Evolutionary conservation across 2,113 vertebrate species (phyloP).

Genomic region (Columbina picui): DNA sequence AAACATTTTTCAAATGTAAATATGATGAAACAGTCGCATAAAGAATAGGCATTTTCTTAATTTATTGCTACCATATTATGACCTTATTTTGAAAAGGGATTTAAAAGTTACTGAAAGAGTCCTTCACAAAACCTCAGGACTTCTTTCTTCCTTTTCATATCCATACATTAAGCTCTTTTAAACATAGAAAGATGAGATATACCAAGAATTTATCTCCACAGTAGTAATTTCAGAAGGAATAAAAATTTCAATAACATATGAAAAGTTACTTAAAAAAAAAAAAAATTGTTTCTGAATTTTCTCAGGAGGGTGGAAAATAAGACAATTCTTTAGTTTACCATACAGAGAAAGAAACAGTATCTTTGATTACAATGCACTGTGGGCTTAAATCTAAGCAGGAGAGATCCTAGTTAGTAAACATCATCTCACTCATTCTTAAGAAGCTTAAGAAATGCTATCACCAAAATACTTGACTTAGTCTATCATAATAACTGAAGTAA

Average conservation of each 20-base stretch:
- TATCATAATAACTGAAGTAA: neutral
- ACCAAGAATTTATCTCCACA: neutral
- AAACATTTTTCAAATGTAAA: neutral
- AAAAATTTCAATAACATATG: conserved; percentile 20
- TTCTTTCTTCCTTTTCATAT: neutral
- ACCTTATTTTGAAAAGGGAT: conserved; percentile 2
- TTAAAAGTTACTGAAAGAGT: neutral
- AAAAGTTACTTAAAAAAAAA: conserved; percentile 32
- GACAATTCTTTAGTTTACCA: neutral
- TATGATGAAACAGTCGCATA: neutral
- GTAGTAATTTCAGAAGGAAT: neutral
- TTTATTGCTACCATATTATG: neutral
- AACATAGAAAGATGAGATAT: conserved; percentile 10
- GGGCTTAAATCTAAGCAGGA: conserved; percentile 24
- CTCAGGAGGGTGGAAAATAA: neutral
- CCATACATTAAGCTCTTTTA: neutral
- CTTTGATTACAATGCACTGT: neutral
- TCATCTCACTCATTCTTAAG: conserved; percentile 9
- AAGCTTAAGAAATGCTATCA: conserved; percentile 35
- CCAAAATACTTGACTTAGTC: neutral
- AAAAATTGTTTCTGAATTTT: neutral
- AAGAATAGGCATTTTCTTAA: neutral
- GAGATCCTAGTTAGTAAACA: conserved; percentile 19
- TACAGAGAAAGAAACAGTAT: neutral
- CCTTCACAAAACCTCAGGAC: neutral